Base-by-base conservation (phyloP, 2,888 invertebrate species). In the Dilophus febrilis region DNA sequence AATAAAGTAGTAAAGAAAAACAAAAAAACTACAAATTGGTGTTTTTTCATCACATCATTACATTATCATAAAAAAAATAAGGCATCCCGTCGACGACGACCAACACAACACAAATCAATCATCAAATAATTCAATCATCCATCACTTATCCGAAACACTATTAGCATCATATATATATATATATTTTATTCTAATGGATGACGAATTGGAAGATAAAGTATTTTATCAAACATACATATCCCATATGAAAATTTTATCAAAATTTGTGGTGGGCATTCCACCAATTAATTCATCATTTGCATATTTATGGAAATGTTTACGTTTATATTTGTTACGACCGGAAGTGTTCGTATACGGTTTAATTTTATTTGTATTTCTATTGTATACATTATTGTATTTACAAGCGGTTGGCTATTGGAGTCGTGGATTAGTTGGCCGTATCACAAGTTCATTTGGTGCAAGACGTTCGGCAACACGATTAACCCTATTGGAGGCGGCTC, bases 161-260 rank as follows among this genome's bases (percentile, higher is more conserved):
- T n/a, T n/a, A n/a, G n/a, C n/a, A n/a, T n/a, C n/a, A n/a, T n/a
- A n/a, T n/a, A n/a, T n/a, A n/a, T n/a, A n/a, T n/a, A n/a, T n/a
- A n/a, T n/a, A n/a, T n/a, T n/a, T n/a, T n/a, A n/a, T n/a, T n/a
- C 5, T 22, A 22, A 88, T 88, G 88, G 88, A 88, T 73, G 87
- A 88, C 78, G 86, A 86, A 67, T 67, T 87, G 55, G 87, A 88
- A 66, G 86, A 87, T 55, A 77, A 76, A 70, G 77, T 87, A 53
- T 68, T 87, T 53, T 83, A 85, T 64, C 86, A 87, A 71, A 83
- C 86, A 27, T 84, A 84, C 64, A 65, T 83, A 49, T 83, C 85
- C 49, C 83, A 86, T 61, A 76, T 83, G 74, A 86, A 84, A 71
- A 70, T 86, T 49, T 65, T 86, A 57, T 85, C 86, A 38, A 78